Evolutionary conservation across 2,797 vertebrate species (phyloP).

Genomic region (Ibycter americanus): DNA sequence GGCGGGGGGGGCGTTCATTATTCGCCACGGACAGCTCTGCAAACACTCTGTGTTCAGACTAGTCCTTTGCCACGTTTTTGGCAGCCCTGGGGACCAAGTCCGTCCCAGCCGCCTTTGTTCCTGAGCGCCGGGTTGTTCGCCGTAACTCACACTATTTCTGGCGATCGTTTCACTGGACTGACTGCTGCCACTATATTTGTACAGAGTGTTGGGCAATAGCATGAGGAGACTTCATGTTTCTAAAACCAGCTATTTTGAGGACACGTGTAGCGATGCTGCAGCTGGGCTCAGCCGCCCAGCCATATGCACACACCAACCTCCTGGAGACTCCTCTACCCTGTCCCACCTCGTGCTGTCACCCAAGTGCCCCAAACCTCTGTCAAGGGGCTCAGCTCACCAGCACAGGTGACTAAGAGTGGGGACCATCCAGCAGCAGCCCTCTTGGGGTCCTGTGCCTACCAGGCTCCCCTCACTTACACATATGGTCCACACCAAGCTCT

Average conservation of each 20-base stretch:
- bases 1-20: too few species aligned
- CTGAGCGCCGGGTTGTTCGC: background rate
- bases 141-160: background rate
- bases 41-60: background rate
- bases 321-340: background rate
- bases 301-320: fast-evolving
- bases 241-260: background rate
- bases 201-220: background rate
- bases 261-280: fast-evolving
- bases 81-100: background rate
- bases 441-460: background rate
- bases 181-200: background rate
- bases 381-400: background rate
- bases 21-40: background rate
- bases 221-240: background rate
- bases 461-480: background rate
- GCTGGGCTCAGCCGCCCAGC: background rate
- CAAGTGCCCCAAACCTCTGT: background rate
- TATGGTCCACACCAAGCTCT: background rate
- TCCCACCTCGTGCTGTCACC: fast-evolving
- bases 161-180: background rate
- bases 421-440: background rate
- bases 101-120: background rate
- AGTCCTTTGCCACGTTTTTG: background rate
- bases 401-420: background rate